Evolutionary conservation across 2,888 invertebrate genomes (phyloP).

Genomic region (Dilophus febrilis): DNA sequence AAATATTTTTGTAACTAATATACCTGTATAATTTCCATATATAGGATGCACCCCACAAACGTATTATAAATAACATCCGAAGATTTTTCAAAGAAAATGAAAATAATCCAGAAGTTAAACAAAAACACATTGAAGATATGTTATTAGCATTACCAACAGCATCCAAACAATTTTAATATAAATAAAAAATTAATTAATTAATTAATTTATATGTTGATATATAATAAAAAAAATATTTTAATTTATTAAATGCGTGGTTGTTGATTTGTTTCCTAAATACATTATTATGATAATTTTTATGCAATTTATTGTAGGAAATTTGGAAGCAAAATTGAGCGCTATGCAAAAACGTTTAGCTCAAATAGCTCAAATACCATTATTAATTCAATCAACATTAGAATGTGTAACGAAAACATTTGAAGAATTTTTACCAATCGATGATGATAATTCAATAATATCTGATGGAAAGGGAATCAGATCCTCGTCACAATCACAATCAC

Average conservation of each 20-base stretch:
- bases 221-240: not conserved
- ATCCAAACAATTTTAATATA: conserved; percentile 7
- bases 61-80: conserved; percentile 40
- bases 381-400: conserved; percentile 26
- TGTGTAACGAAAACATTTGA: conserved; percentile 27
- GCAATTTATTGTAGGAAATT: too few species aligned
- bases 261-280: too few species aligned
- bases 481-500: not conserved
- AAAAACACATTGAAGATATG: conserved; percentile 29
- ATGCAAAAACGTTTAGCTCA: conserved; percentile 29
- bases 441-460: not conserved
- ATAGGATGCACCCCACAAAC: conserved; percentile 42
- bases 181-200: not conserved
- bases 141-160: conserved; percentile 23
- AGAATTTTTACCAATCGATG: conserved; percentile 15
- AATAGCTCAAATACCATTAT: conserved; percentile 28
- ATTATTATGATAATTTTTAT: too few species aligned
- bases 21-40: conserved; percentile 11
- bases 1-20: not conserved
- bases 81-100: conserved; percentile 29
- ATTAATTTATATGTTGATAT: not conserved
- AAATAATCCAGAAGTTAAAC: conserved; percentile 24
- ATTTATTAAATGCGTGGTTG: not conserved
- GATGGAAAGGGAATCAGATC: not conserved
- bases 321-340: conserved; percentile 24